phyloP scores from a whole-genome alignment of 2,113 vertebrate species.

The Sminthopsis crassicaudata region DNA sequence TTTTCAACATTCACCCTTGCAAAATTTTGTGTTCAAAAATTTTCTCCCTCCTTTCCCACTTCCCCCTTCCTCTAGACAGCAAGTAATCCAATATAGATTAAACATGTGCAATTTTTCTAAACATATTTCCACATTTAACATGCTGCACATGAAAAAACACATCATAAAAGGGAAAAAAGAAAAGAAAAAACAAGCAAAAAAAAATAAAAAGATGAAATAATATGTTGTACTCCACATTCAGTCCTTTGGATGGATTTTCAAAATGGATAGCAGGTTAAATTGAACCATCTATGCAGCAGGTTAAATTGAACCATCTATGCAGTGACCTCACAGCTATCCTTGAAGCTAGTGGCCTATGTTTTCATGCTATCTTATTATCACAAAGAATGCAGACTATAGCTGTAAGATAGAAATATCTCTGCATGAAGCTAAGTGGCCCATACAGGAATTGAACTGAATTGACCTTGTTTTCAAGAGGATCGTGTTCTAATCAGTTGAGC shows the following conservation, averaged over 20 bases:
- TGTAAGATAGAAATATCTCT: slow-evolving; percentile 12
- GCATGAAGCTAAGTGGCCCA: slow-evolving; percentile 29
- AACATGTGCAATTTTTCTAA: too few species aligned
- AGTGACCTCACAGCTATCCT: neutral
- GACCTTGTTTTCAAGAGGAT: neutral
- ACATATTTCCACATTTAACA: too few species aligned
- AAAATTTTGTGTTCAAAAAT: too few species aligned
- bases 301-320: neutral
- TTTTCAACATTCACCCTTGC: too few species aligned
- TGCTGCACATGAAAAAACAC: too few species aligned
- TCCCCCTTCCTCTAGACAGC: too few species aligned
- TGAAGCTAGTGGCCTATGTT: neutral
- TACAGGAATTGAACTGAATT: slow-evolving; percentile 14
- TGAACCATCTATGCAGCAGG: neutral
- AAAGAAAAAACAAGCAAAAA: too few species aligned
- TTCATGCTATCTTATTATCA: slow-evolving; percentile 11
- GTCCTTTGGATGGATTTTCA: neutral
- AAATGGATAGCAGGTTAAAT: neutral
- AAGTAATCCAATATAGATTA: too few species aligned
- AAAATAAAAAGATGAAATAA: too few species aligned
- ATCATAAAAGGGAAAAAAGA: too few species aligned
- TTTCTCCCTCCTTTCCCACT: too few species aligned
- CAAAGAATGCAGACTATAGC: slow-evolving; percentile 4
- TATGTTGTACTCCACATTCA: too few species aligned
- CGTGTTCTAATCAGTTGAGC: neutral